Evolutionary conservation across 2,797 vertebrate genomes (phyloP), one percentile per base, ranked within the genome.

Genomic region (Macropus fuliginosus): DNA sequence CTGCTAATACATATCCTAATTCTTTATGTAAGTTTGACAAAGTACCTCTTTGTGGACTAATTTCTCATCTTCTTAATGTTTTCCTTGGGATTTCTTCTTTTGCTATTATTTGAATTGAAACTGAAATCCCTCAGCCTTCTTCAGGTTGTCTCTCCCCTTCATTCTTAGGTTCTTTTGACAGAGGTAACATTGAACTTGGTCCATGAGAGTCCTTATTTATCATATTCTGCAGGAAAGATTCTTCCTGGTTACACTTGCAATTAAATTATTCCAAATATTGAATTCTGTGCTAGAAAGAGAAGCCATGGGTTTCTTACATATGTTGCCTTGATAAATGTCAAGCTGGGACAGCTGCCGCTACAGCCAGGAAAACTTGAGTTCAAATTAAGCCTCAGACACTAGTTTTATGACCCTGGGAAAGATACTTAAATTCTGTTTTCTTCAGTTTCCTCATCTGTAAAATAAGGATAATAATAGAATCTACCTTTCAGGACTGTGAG

Each of bases 11-110:
- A 94, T 96, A 91, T 95, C 96, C 97, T 97, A 94, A 96, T 91
- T 97, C 54, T 96, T 92, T 95, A 91, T 96, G 54, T 91, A 91
- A 96, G 93, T 97, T 96, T 98, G 97, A 98, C 95, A 98, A 98
- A 98, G 92, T 96, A 96, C n/a, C 95, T 56, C 21, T 94, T 96
- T 91, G 95, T 92, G 92, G 81, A 96, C 96, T 62, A 92, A 97
- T 97, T 97, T 96, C 97, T 97, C 95, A 97, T 91, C 94, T 94
- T 95, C 93, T 92, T 95, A 96, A 95, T 95, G 95, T 94, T 96
- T 96, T 91, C 93, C 95, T 59, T 91, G 90, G 40, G 96, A 95
- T 96, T 96, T 94, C 95, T 94, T 97, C n/a, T 96, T 93, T 28
- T 90, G 46, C 90, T 96, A 9, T 96, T 96, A 74, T 97, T 96